A percentile compares a stretch with the other conserved stretches of the same genome.
These are phyloP conservation scores for Papilio polytes DNA, from an alignment of 1,140 invertebrate species.

Conservation along the genomic window DNA sequence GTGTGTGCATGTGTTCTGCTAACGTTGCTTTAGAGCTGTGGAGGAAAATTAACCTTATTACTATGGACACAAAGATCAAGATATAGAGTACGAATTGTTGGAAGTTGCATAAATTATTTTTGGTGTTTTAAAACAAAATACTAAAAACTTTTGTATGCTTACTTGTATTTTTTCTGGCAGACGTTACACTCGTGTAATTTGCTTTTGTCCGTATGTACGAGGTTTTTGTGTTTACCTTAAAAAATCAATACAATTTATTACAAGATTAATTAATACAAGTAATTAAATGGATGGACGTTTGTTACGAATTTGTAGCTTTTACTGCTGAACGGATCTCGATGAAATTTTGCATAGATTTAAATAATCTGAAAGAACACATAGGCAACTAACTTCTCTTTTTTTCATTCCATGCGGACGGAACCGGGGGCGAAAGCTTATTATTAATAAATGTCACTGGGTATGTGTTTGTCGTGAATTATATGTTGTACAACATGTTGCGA, in stretches of 20 bases:
- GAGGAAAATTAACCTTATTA: slow-evolving; percentile 39
- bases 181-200: slow-evolving; percentile 87
- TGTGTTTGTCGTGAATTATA: no score
- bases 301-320: no score
- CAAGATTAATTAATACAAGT: neutral
- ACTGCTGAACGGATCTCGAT: no score
- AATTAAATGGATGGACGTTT: no score
- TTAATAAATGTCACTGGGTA: no score
- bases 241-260: slow-evolving; percentile 4
- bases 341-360: no score
- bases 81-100: neutral
- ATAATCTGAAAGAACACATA: no score
- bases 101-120: neutral
- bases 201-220: slow-evolving; percentile 81
- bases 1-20: slow-evolving; percentile 90
- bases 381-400: no score
- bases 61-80: neutral
- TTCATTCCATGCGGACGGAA: no score
- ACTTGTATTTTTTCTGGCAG: slow-evolving; percentile 84
- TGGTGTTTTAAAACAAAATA: neutral
- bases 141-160: neutral
- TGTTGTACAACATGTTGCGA: neutral
- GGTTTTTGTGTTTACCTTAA: slow-evolving; percentile 86
- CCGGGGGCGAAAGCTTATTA: no score
- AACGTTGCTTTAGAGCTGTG: slow-evolving; percentile 87